Conservation (phyloP, 1,140 invertebrate genomes). For the Diplogasteroides magnus region DNA sequence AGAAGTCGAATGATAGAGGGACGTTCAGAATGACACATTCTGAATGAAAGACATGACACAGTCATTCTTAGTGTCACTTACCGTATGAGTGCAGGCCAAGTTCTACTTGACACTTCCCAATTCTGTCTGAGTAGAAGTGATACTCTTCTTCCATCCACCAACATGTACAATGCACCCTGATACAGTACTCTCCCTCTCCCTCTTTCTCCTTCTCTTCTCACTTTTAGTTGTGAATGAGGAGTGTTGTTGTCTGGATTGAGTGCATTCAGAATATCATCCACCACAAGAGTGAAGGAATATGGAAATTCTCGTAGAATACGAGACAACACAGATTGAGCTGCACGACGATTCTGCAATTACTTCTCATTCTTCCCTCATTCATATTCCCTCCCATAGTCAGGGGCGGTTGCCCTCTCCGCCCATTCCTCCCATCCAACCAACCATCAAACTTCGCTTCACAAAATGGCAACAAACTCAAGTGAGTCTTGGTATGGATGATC, state of each 20-base stretch:
- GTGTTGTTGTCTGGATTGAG: slow-evolving; percentile 63
- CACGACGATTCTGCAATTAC: neutral
- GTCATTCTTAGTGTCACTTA: neutral
- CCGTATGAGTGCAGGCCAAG: slow-evolving; percentile 72
- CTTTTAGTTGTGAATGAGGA: slow-evolving; percentile 71
- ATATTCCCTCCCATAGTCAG: no score
- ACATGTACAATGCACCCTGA: slow-evolving; percentile 71
- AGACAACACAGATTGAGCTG: neutral
- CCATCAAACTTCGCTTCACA: no score
- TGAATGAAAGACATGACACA: neutral
- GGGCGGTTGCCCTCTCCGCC: no score
- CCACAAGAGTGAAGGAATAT: slow-evolving; percentile 64
- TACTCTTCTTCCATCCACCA: slow-evolving; percentile 65
- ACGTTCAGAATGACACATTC: slow-evolving; percentile 72
- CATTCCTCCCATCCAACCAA: no score
- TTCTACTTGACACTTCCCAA: slow-evolving; percentile 67
- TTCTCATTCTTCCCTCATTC: no score
- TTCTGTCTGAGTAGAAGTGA: slow-evolving; percentile 68
- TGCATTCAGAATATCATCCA: slow-evolving; percentile 64
- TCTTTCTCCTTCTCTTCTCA: slow-evolving; percentile 35
- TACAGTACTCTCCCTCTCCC: neutral
- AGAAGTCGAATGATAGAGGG: slow-evolving; percentile 72
- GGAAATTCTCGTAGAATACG: slow-evolving; percentile 57
- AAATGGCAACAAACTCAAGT: no score
- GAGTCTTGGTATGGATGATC: no score